Evolutionary conservation across 2,888 invertebrate species (phyloP), one percentile per base, ranked within the genome.

Genomic region (Lasioglossum morio): DNA sequence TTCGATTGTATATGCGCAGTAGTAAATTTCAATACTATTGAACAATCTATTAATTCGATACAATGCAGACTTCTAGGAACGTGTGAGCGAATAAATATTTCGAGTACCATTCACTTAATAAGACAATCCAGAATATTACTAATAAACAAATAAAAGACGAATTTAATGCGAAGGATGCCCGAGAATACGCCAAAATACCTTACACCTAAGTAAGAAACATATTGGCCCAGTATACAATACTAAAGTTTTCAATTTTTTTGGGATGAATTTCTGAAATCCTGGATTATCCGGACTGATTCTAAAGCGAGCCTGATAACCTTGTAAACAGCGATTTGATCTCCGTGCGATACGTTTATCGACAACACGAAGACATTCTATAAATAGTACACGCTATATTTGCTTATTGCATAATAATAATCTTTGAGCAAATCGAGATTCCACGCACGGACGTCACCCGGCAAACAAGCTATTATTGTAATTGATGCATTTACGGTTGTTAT

Each of bases 401-500:
- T 77, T 84, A 85, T 79, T 83, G 66, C 40, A 53, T 82, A 83
- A 83, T 78, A 60, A 27, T 63, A 63, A 16, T 63, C 30, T 30
- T 85, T 85, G 79, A 84, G 83, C 81, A 89, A 85, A 88, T 86
- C 69, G 72, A 81, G 77, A 80, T 88, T 87, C 75, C 57, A 57
- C 76, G 82, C 77, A 72, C 78, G 60, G 66, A 83, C 87, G 85
- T 87, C 85, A 87, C 46, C 46, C 70, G 57, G 60, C 23, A 77
- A 82, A 77, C 77, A 43, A 77, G 75, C 79, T 87, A 37, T 66
- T 30, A 30, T n/a, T 48, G 60, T 85, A 43, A 48, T 82, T 57
- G 37, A 12, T 74, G 48, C 34, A 75, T 63, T 73, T 72, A 46
- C 73, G n/a, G 75, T 85, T 72, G 34, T 48, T 46, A 81, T 82